These are phyloP conservation scores for Drosophila lutescens DNA, from an alignment of 2,888 invertebrate genomes.

Conservation along the genomic window DNA sequence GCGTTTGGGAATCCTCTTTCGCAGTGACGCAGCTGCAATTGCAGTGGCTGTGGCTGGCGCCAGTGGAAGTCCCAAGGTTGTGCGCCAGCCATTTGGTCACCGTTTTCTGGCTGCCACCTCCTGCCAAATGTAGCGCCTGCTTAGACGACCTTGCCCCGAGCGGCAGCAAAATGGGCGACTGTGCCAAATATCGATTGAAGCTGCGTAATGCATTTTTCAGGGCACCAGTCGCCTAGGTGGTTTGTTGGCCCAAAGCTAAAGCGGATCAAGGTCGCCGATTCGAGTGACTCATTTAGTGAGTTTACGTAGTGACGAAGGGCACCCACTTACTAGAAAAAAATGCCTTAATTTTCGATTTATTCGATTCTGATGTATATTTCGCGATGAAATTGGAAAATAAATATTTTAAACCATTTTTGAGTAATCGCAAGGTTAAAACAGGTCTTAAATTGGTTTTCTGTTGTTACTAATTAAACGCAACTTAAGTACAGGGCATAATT, in stretches of 20 bases:
- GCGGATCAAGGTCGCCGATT: constrained; percentile 25
- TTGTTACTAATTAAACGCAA: too few relatives aligned
- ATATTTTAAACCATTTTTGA: too few relatives aligned
- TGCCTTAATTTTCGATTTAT: too few relatives aligned
- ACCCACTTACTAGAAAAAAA: too few relatives aligned
- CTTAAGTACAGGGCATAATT: too few relatives aligned
- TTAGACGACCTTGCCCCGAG: constrained; percentile 41
- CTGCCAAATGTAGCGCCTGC: constrained; percentile 18
- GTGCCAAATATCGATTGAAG: constrained; percentile 66
- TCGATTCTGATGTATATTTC: too few relatives aligned
- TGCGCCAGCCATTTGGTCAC: constrained; percentile 53
- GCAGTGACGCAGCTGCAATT: constrained; percentile 35
- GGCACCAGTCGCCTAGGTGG: constrained; percentile 15
- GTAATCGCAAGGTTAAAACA: too few relatives aligned
- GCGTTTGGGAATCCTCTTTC: constrained; percentile 36
- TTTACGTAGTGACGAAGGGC: too few relatives aligned
- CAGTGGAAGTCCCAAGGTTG: constrained; percentile 39
- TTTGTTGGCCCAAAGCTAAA: constrained; percentile 10
- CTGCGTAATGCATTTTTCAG: constrained; percentile 48
- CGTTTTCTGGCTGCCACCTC: constrained; percentile 37
- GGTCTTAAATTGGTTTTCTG: too few relatives aligned
- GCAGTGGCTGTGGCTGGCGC: constrained; percentile 22
- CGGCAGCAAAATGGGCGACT: constrained; percentile 19
- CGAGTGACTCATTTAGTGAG: constrained; percentile 11
- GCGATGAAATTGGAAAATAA: too few relatives aligned